These are phyloP conservation scores for Corydoras sp. DNA, from an alignment of 2,113 vertebrate species.

Conservation along the genomic window DNA sequence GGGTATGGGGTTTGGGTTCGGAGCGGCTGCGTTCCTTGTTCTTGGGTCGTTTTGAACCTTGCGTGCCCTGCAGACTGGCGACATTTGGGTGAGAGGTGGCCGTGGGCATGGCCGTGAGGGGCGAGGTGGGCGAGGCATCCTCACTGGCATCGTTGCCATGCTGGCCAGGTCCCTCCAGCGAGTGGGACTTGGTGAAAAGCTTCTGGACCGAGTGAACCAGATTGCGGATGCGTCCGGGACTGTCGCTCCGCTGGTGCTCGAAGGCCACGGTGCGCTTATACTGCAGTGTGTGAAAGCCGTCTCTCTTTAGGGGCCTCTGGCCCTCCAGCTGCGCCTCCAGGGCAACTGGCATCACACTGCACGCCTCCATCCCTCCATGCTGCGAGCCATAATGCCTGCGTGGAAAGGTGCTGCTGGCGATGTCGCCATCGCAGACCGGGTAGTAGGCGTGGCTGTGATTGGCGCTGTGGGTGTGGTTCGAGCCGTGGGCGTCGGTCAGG, in stretches of 20 bases:
- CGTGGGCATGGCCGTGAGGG: conserved; percentile 9
- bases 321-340: conserved; percentile 90
- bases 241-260: conserved; percentile 87
- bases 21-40: conserved; percentile 92
- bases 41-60: conserved; percentile 79
- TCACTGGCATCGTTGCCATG: conserved; percentile 23
- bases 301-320: conserved; percentile 80
- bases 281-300: conserved; percentile 95
- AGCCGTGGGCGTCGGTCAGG: conserved; percentile 68
- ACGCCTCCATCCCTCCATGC: conserved; percentile 75
- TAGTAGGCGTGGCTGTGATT: conserved; percentile 42
- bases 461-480: conserved; percentile 59
- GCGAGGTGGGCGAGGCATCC: background rate
- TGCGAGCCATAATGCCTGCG: conserved; percentile 91
- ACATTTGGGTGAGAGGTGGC: conserved; percentile 38
- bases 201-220: conserved; percentile 93
- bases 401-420: conserved; percentile 94
- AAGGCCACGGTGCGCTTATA: conserved; percentile 80
- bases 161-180: conserved; percentile 71
- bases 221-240: conserved; percentile 90
- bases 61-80: conserved; percentile 59
- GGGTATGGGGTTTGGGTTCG: conserved; percentile 80
- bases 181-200: conserved; percentile 84
- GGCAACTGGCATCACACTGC: conserved; percentile 67
- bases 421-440: conserved; percentile 75